These are phyloP conservation scores for Conus canariensis DNA, from an alignment of 2,888 invertebrate species.

Conservation along the genomic window DNA sequence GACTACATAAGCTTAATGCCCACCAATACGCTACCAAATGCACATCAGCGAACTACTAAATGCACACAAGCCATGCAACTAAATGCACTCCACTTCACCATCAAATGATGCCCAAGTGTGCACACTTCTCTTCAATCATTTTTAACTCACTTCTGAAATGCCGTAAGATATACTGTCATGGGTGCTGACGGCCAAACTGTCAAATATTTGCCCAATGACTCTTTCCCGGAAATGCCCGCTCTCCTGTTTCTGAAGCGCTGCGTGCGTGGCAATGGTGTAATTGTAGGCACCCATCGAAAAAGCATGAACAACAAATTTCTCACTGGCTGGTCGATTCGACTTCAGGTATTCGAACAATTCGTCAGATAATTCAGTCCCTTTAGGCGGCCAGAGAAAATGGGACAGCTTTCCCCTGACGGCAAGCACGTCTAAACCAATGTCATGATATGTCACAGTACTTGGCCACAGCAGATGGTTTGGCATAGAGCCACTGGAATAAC, in stretches of 20 bases:
- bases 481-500: constrained; percentile 62
- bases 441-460: constrained; percentile 61
- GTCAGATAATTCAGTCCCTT: constrained; percentile 47
- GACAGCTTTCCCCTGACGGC: constrained; percentile 52
- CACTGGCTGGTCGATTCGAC: constrained; percentile 30
- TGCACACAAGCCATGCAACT: too few relatives aligned
- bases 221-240: constrained; percentile 49
- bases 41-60: too few relatives aligned
- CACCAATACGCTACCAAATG: too few relatives aligned
- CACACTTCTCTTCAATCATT: too few relatives aligned
- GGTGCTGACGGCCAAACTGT: constrained; percentile 61
- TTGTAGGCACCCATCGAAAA: constrained; percentile 64
- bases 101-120: too few relatives aligned
- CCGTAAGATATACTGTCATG: constrained; percentile 61
- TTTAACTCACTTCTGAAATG: constrained; percentile 45
- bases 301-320: constrained; percentile 57
- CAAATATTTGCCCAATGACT: constrained; percentile 61
- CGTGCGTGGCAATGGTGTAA: constrained; percentile 53
- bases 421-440: constrained; percentile 59
- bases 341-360: constrained; percentile 53
- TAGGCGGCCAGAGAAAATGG: constrained; percentile 61
- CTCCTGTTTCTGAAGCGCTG: constrained; percentile 39
- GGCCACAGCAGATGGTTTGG: constrained; percentile 52
- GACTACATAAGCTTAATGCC: too few relatives aligned
- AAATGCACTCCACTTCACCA: too few relatives aligned